Evolutionary conservation across 2,113 vertebrate genomes (phyloP).

Genomic region (Saccopteryx leptura): DNA sequence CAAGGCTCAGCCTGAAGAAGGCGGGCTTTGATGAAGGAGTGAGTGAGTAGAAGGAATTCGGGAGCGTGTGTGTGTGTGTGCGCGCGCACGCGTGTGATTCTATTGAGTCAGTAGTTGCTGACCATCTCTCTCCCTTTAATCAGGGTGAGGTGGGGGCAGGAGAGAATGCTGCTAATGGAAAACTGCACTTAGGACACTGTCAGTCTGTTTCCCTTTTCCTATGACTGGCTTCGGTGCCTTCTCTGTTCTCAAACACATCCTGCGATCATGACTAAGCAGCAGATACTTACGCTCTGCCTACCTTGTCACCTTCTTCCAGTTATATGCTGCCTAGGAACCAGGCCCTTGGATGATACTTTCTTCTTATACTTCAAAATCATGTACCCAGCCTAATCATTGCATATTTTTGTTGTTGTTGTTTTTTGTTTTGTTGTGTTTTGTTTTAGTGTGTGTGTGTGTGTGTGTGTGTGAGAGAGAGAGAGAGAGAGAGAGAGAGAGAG

Average conservation of each 20-base stretch:
- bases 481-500: no score
- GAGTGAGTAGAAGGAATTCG: neutral
- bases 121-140: neutral
- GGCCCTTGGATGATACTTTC: neutral
- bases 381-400: neutral
- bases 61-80: no score
- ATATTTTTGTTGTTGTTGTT: neutral
- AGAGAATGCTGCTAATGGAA: neutral
- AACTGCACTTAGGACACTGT: neutral
- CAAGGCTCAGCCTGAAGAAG: neutral
- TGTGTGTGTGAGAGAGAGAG: no score
- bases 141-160: neutral
- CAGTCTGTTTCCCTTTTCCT: neutral
- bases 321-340: neutral
- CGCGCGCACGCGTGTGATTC: no score
- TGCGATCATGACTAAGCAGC: neutral
- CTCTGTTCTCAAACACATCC: neutral
- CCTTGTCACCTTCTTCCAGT: neutral
- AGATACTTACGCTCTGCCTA: accelerated
- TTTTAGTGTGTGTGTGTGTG: no score
- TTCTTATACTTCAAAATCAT: neutral
- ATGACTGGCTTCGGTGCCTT: neutral
- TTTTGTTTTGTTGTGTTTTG: no score
- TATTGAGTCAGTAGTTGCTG: neutral
- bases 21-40: neutral